These are phyloP conservation scores for Philereme vetulata DNA, from an alignment of 2,888 invertebrate species.

Conservation along the genomic window DNA sequence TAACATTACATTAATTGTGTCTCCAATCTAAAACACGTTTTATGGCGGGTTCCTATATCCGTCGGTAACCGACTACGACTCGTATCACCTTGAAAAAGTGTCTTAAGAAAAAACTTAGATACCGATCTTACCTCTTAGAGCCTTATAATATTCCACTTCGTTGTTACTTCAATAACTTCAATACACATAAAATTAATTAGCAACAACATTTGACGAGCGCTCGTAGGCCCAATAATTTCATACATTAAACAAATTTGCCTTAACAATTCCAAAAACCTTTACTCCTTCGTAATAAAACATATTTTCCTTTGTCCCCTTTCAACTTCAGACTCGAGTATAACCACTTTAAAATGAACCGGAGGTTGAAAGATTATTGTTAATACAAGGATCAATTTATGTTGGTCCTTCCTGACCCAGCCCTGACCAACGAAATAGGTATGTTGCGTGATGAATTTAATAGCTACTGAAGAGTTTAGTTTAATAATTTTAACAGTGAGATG, in stretches of 20 bases:
- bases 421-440: slow-evolving; percentile 67
- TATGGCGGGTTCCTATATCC: too few species aligned
- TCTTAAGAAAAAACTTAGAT: too few species aligned
- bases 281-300: slow-evolving; percentile 42
- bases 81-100: too few species aligned
- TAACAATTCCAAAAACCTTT: slow-evolving; percentile 31
- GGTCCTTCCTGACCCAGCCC: slow-evolving; percentile 58
- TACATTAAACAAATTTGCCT: slow-evolving; percentile 29
- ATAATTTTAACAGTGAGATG: slow-evolving; percentile 44
- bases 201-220: slow-evolving; percentile 31
- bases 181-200: slow-evolving; percentile 41
- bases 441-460: slow-evolving; percentile 66
- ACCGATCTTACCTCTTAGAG: neutral
- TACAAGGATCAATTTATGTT: slow-evolving; percentile 38
- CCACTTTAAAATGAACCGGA: slow-evolving; percentile 43
- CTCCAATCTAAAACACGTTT: too few species aligned
- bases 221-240: slow-evolving; percentile 31
- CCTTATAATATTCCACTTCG: slow-evolving; percentile 5
- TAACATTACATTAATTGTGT: too few species aligned
- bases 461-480: slow-evolving; percentile 32
- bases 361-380: slow-evolving; percentile 4
- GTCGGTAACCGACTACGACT: too few species aligned
- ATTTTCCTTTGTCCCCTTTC: slow-evolving; percentile 43
- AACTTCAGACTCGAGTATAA: slow-evolving; percentile 32
- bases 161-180: slow-evolving; percentile 29